A percentile compares a stretch with the other conserved stretches of the same genome.
These are phyloP conservation scores for Pseudococcus longispinus DNA, from an alignment of 2,888 invertebrate species.

Conservation along the genomic window DNA sequence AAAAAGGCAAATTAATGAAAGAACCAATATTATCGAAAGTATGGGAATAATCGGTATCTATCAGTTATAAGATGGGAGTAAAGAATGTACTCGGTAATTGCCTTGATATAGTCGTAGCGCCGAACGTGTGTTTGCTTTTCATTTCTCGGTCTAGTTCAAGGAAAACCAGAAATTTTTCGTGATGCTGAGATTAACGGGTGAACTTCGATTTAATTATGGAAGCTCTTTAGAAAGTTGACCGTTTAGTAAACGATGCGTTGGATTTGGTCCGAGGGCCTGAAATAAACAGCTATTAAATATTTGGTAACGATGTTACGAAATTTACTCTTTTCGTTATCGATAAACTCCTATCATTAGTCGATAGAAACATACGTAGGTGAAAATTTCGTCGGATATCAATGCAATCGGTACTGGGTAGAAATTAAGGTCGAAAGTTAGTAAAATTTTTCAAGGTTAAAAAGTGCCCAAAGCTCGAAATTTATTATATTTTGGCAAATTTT, in stretches of 20 bases:
- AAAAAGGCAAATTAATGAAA: background rate
- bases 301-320: background rate
- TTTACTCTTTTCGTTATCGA: background rate
- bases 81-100: background rate
- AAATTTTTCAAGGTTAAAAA: no score
- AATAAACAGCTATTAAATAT: background rate
- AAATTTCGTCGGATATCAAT: background rate
- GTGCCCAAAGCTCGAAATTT: no score
- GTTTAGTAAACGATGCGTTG: background rate
- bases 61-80: background rate
- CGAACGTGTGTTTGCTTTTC: slow-evolving; percentile 23
- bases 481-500: no score
- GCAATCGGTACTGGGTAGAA: no score
- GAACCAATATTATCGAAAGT: background rate
- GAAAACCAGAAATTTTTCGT: slow-evolving; percentile 50
- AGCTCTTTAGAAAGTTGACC: slow-evolving; percentile 12
- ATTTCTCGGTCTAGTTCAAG: slow-evolving; percentile 49
- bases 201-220: slow-evolving; percentile 26
- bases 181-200: slow-evolving; percentile 13
- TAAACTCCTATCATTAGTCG: background rate
- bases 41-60: background rate
- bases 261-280: background rate
- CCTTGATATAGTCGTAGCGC: background rate
- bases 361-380: background rate
- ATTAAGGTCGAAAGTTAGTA: no score